A percentile compares a stretch with the other conserved stretches of the same genome.
phyloP scores from a whole-genome alignment of 1,140 invertebrate genomes.

The Hyphantria cunea region DNA sequence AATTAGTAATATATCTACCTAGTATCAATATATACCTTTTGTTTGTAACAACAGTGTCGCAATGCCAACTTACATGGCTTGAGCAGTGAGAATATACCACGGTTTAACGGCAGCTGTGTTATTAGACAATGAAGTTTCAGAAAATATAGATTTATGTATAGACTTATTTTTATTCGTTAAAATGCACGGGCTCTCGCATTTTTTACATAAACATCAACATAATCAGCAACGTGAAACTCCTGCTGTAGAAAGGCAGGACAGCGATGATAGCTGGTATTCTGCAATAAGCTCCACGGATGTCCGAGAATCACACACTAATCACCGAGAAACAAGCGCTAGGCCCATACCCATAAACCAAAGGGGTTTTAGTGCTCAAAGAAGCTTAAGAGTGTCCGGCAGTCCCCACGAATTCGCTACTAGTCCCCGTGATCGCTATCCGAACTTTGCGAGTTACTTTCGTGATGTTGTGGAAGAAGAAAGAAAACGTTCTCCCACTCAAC shows the following conservation, averaged over 20 bases:
- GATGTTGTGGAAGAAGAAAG: constrained; percentile 54
- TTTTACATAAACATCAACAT: constrained; percentile 59
- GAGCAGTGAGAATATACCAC: too few relatives aligned
- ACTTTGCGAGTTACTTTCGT: constrained; percentile 64
- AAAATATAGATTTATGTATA: not conserved
- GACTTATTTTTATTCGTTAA: constrained; percentile 16
- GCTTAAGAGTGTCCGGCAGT: constrained; percentile 49
- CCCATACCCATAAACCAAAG: constrained; percentile 58
- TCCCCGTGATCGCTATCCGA: constrained; percentile 66
- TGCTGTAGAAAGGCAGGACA: constrained; percentile 53
- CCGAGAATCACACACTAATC: constrained; percentile 37
- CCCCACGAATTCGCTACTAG: constrained; percentile 63
- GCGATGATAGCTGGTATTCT: constrained; percentile 60
- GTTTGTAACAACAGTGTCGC: not conserved
- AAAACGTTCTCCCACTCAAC: constrained; percentile 36
- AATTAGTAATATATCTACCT: too few relatives aligned
- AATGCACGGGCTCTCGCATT: constrained; percentile 68
- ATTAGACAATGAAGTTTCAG: not conserved
- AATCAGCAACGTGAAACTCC: constrained; percentile 50
- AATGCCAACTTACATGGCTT: not conserved
- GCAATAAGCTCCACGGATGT: constrained; percentile 52
- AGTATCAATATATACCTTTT: not conserved
- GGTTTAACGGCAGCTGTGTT: too few relatives aligned
- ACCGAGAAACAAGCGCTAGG: constrained; percentile 36
- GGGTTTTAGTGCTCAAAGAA: constrained; percentile 51